Percentiles rank a stretch among this genome's conserved stretches.
These are phyloP conservation scores for Procavia capensis DNA, from an alignment of 2,113 vertebrate species.

Conservation along the genomic window DNA sequence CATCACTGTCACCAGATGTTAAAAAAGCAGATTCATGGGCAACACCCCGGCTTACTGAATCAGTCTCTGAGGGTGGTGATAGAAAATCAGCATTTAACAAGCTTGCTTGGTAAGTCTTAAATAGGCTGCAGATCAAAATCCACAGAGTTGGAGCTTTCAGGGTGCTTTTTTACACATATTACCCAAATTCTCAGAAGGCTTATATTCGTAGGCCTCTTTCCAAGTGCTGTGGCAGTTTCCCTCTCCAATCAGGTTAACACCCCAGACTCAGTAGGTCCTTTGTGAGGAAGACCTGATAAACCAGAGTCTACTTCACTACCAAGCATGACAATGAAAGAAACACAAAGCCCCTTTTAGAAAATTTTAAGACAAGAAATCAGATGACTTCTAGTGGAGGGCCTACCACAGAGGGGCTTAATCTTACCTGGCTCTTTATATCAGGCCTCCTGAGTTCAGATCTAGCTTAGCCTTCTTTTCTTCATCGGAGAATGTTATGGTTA, in stretches of 20 bases:
- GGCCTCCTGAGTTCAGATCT: background rate
- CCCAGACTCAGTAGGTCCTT: background rate
- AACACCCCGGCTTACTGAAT: background rate
- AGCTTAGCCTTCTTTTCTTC: background rate
- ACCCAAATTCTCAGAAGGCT: background rate
- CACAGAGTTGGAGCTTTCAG: background rate
- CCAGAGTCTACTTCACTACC: background rate
- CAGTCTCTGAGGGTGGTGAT: background rate
- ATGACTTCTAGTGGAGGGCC: background rate
- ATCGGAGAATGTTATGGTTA: background rate
- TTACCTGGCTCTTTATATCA: background rate
- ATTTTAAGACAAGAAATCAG: background rate
- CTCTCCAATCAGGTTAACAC: background rate
- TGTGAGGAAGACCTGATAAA: background rate
- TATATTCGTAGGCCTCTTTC: background rate
- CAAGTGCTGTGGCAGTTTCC: background rate
- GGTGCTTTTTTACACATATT: background rate
- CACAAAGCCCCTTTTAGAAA: background rate
- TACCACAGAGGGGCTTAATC: background rate
- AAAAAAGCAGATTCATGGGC: background rate
- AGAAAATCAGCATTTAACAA: conserved; percentile 27
- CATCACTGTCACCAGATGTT: background rate
- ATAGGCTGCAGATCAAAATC: background rate
- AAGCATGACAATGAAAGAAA: background rate
- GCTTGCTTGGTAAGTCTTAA: background rate